Conservation (phyloP, 2,888 invertebrate genomes). For the Synanthedon vespiformis region DNA sequence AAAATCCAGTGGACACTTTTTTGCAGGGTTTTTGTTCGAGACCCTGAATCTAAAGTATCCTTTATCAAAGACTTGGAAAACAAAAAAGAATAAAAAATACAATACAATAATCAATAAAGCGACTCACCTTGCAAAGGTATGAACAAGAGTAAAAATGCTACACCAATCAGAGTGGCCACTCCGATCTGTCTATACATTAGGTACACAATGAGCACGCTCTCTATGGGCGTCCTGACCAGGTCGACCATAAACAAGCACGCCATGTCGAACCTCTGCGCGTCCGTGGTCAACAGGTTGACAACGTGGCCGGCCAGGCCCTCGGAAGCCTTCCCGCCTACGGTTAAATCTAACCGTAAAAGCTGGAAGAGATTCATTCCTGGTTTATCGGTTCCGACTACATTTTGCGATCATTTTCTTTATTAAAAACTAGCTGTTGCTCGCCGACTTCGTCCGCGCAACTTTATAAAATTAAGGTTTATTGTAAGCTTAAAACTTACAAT, state of each 20-base stretch:
- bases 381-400: too few species aligned
- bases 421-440: too few species aligned
- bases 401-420: too few species aligned
- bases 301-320: constrained; percentile 76
- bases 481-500: too few species aligned
- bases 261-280: constrained; percentile 88
- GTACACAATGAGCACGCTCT: constrained; percentile 80
- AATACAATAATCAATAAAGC: too few species aligned
- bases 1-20: too few species aligned
- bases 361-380: constrained; percentile 24
- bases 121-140: constrained; percentile 73
- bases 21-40: too few species aligned
- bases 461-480: too few species aligned
- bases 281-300: constrained; percentile 86
- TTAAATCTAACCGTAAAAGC: constrained; percentile 78
- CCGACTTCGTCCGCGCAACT: too few species aligned
- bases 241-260: constrained; percentile 84
- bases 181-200: constrained; percentile 76
- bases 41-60: too few species aligned
- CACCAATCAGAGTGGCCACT: constrained; percentile 69
- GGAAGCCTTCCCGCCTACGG: constrained; percentile 69
- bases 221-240: constrained; percentile 84
- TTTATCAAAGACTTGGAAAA: too few species aligned
- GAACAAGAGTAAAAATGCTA: constrained; percentile 69
- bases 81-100: background rate